Evolutionary conservation across 2,888 invertebrate species (phyloP).

Genomic region (Apodemia duryi): DNA sequence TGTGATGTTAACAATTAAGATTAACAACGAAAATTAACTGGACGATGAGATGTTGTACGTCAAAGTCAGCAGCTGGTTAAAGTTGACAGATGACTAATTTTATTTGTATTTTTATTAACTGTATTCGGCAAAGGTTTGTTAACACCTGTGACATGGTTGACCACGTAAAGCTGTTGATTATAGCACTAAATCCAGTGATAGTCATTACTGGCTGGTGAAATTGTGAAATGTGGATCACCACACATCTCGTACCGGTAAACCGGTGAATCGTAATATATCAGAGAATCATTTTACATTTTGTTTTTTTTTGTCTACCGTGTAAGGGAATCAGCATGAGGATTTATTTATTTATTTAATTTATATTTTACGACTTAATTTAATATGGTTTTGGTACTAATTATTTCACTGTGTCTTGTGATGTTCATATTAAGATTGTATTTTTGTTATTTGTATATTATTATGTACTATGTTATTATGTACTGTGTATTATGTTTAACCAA

Average conservation of each 20-base stretch:
- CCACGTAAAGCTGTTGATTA: no score
- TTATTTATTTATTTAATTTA: neutral
- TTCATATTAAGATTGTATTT: conserved; percentile 5
- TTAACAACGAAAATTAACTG: neutral
- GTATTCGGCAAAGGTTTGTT: no score
- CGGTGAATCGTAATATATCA: no score
- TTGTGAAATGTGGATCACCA: no score
- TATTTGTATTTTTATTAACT: neutral
- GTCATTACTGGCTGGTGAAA: no score
- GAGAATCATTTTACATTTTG: no score
- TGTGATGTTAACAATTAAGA: neutral
- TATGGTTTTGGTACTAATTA: neutral
- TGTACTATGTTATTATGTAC: conserved; percentile 29
- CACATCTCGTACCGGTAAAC: no score
- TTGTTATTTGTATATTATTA: conserved; percentile 29
- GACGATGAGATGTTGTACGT: neutral
- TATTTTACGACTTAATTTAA: neutral
- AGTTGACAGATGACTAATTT: neutral
- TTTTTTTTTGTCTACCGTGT: no score
- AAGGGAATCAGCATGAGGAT: no score
- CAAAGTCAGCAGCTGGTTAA: neutral
- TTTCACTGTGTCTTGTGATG: neutral
- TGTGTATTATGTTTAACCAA: conserved; percentile 25
- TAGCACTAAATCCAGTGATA: no score
- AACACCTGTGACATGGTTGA: no score